Evolutionary conservation across 2,888 invertebrate species (phyloP).

Genomic region (Caenorhabditis sulstoni): DNA sequence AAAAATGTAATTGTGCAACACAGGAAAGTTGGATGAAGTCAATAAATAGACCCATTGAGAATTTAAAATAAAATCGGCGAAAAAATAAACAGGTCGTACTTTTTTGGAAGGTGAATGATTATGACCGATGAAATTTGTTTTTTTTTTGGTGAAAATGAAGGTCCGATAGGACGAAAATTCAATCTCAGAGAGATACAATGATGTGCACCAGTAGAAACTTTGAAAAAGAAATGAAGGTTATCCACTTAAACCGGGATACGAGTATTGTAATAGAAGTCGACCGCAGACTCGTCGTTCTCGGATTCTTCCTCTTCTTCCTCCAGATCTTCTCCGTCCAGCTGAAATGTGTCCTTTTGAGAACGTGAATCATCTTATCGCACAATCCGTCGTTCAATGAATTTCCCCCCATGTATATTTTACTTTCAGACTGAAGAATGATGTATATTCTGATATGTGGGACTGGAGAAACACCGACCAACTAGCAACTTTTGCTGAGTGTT

Average conservation of each 20-base stretch:
- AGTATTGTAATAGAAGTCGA: conserved; percentile 64
- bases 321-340: conserved; percentile 75
- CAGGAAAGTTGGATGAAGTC: no score
- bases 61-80: no score
- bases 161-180: background rate
- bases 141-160: conserved; percentile 12
- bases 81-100: no score
- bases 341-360: conserved; percentile 29
- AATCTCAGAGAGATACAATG: conserved; percentile 12
- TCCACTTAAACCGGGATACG: conserved; percentile 67
- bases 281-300: conserved; percentile 54
- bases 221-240: no score
- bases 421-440: background rate
- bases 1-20: no score
- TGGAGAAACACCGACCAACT: no score
- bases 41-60: no score
- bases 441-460: background rate
- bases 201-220: conserved; percentile 23
- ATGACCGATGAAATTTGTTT: conserved; percentile 1
- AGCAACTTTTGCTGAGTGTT: no score
- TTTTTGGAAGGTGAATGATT: background rate
- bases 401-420: background rate
- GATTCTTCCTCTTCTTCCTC: conserved; percentile 56
- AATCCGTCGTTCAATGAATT: no score
- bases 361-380: no score